Conservation (phyloP, 2,888 invertebrate species). For the Harmothoe impar region DNA sequence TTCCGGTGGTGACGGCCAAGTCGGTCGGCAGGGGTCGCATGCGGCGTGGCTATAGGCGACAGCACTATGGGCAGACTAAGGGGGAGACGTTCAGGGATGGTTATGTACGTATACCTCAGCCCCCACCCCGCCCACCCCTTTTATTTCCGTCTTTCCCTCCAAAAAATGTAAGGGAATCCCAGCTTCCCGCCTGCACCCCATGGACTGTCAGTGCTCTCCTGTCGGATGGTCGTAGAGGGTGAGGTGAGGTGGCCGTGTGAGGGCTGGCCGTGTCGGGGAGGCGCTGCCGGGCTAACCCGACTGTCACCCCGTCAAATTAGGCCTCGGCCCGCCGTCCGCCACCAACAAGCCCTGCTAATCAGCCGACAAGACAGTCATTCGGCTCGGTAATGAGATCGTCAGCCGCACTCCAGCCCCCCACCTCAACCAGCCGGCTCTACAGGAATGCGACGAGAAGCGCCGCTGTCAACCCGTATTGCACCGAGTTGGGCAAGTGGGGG, state of each 20-base stretch:
- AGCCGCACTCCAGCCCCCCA: not conserved
- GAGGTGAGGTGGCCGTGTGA: not conserved
- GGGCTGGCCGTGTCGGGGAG: not conserved
- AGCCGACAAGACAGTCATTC: slow-evolving; percentile 45
- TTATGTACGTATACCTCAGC: no score
- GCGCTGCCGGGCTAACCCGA: not conserved
- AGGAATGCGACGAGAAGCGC: not conserved
- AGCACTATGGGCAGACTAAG: no score
- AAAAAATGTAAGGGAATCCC: no score
- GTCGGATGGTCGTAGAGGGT: not conserved
- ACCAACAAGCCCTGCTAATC: slow-evolving; percentile 55
- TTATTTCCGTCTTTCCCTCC: no score
- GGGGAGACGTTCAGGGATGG: no score
- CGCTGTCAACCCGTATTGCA: not conserved
- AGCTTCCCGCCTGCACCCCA: no score
- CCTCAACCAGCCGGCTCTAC: not conserved
- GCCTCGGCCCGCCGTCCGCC: not conserved
- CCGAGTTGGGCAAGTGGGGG: not conserved
- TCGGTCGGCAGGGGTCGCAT: not conserved
- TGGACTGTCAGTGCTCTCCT: not conserved
- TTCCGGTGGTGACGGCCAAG: not conserved
- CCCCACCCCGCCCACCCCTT: not conserved
- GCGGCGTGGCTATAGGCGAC: no score
- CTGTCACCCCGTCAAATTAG: slow-evolving; percentile 59
- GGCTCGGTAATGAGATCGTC: slow-evolving; percentile 12